These are phyloP conservation scores for Carlito syrichta DNA, from an alignment of 2,113 vertebrate species.

Conservation along the genomic window DNA sequence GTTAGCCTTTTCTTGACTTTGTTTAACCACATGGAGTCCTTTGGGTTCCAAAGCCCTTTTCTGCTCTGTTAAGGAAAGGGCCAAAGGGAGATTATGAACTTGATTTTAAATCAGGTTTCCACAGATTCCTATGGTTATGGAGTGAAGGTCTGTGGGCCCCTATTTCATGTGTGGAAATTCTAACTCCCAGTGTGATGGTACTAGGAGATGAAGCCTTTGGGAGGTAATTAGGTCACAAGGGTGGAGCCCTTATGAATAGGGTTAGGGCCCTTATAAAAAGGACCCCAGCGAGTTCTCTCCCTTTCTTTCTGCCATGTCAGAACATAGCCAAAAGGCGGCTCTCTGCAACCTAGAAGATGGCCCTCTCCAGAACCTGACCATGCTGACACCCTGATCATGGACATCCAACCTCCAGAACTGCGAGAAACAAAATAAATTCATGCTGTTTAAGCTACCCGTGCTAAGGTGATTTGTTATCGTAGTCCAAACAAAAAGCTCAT, in stretches of 20 bases:
- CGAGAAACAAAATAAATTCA: background rate
- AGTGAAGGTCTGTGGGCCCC: background rate
- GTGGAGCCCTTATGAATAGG: background rate
- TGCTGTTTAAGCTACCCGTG: background rate
- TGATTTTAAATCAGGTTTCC: background rate
- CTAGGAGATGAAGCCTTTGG: background rate
- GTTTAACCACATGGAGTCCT: background rate
- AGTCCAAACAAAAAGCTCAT: background rate
- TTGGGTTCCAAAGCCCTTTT: fast-evolving
- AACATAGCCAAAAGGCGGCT: background rate
- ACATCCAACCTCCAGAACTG: background rate
- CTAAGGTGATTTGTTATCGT: background rate
- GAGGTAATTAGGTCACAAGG: background rate
- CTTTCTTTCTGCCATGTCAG: background rate
- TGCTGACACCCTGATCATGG: too few relatives aligned
- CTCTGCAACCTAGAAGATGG: background rate
- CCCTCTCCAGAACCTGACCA: background rate
- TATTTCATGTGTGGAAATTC: background rate
- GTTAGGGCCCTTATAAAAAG: background rate
- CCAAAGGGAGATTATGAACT: background rate
- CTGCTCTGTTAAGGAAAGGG: background rate
- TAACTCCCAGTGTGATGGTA: background rate
- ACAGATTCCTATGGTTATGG: background rate
- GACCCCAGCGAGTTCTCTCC: background rate
- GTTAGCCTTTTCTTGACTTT: constrained; percentile 24